A percentile compares a stretch with the other conserved stretches of the same genome.
Evolutionary conservation across 2,113 vertebrate species (phyloP).

Genomic region (Actenoides hombroni): DNA sequence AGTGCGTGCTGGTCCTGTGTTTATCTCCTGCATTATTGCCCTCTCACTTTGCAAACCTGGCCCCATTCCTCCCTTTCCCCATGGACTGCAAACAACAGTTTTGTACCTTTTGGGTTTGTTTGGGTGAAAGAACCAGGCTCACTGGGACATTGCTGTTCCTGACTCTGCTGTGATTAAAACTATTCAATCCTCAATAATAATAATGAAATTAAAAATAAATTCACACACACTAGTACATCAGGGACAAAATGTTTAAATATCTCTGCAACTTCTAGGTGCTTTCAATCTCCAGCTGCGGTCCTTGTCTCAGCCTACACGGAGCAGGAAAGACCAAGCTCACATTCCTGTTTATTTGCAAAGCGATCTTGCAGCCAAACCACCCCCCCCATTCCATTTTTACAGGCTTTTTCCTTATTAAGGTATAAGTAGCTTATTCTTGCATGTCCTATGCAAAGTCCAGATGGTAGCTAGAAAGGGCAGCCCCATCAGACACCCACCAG

Average conservation of each 20-base stretch:
- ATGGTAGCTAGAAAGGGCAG: slow-evolving; percentile 64
- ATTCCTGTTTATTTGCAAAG: slow-evolving; percentile 22
- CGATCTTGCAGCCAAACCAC: neutral
- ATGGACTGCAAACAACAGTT: neutral
- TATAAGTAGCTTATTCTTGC: slow-evolving; percentile 69
- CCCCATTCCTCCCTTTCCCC: neutral
- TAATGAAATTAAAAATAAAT: neutral
- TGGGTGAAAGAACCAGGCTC: neutral
- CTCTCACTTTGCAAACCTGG: neutral
- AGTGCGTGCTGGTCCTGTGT: rapidly evolving
- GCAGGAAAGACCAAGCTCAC: neutral
- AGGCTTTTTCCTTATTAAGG: slow-evolving; percentile 66
- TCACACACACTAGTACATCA: neutral
- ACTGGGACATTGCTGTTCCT: neutral
- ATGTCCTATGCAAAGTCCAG: slow-evolving; percentile 53
- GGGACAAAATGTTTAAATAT: neutral
- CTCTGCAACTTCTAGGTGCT: neutral
- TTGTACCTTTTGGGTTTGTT: neutral
- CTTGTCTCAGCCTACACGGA: neutral
- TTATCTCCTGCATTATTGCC: neutral
- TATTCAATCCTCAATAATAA: neutral
- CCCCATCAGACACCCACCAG: slow-evolving; percentile 66
- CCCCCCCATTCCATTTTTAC: slow-evolving; percentile 11
- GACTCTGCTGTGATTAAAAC: neutral
- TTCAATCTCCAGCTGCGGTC: neutral